Evolutionary conservation across 2,113 vertebrate species (phyloP), one percentile per base, ranked within the genome.

Genomic region (Passer domesticus): DNA sequence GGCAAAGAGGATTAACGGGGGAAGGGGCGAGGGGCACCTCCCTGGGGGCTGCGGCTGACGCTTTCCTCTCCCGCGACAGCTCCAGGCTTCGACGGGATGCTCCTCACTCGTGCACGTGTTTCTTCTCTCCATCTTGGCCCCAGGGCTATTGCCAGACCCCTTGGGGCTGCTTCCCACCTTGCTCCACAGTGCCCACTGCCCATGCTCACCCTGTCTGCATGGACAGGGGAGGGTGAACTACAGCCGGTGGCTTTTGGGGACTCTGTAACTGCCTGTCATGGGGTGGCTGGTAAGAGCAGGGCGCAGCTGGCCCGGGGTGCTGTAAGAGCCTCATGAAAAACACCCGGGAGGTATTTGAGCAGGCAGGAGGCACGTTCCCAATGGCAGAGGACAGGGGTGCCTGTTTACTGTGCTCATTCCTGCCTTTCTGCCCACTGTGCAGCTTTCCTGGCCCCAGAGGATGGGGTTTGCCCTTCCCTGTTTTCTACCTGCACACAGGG

Each of bases 1-100:
- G 92, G 94, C 95, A 96, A 96, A 96, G 96, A 95, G 92, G 94
- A 79, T 93, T 94, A 94, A 94, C 69, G 46, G 92, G 90, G 87
- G 85, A 87, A 93, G 72, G 90, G 94, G 79, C 72, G 3, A 90
- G 70, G 56, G 81, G 78, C 52, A 53, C 21, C 52, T 80, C 47
- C 90, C 84, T 2, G 4, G 46, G 56, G 68, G 68, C 85, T 92
- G 67, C 0, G 8, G 77, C 46, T 69, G 82, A 13, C 0, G 20
- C 37, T 76, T 25, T 87, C 28, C 70, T 92, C 60, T 96, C 74
- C 90, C 25, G 1, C 2, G 5, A 67, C 81, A 69, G 81, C 94
- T 87, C 82, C 67, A 15, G 46, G 82, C 68, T 86, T 88, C 19
- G 21, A 46, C 9, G 11, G 58, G 53, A 33, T 46, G 24, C 6